These are phyloP conservation scores for Collichthys lucidus DNA, from an alignment of 2,113 vertebrate genomes.

Conservation along the genomic window DNA sequence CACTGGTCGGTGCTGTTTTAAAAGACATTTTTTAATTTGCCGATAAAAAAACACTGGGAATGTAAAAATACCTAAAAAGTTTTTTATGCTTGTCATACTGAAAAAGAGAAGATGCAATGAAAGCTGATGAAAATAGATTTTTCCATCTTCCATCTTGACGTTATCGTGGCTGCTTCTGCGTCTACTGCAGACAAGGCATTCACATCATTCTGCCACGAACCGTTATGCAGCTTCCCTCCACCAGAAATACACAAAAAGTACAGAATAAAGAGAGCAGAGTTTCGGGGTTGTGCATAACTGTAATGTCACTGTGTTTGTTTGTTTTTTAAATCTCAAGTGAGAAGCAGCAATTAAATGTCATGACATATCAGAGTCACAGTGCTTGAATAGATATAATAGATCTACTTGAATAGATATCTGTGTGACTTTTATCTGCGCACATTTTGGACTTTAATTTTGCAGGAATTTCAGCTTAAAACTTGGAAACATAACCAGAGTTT, in stretches of 20 bases:
- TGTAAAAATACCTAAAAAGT: background rate
- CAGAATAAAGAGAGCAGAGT: background rate
- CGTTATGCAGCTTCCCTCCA: background rate
- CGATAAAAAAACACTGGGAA: background rate
- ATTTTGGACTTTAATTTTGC: background rate
- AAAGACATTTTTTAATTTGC: background rate
- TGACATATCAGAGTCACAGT: background rate
- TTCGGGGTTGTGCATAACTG: background rate
- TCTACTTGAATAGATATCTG: background rate
- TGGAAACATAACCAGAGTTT: background rate
- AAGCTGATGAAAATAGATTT: conserved; percentile 6
- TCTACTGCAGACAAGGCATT: background rate
- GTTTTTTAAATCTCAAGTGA: background rate
- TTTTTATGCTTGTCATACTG: background rate
- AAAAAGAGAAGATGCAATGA: conserved; percentile 10
- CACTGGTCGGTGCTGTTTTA: background rate
- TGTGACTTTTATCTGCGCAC: too few species aligned
- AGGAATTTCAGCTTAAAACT: background rate
- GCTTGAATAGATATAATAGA: background rate
- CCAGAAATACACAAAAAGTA: background rate
- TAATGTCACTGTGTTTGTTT: background rate
- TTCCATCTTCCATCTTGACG: background rate
- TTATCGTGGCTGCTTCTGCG: background rate
- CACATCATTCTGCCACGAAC: background rate
- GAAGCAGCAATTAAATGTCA: conserved; percentile 13